phyloP scores from a whole-genome alignment of 2,797 vertebrate species.

The Oreortyx pictus region DNA sequence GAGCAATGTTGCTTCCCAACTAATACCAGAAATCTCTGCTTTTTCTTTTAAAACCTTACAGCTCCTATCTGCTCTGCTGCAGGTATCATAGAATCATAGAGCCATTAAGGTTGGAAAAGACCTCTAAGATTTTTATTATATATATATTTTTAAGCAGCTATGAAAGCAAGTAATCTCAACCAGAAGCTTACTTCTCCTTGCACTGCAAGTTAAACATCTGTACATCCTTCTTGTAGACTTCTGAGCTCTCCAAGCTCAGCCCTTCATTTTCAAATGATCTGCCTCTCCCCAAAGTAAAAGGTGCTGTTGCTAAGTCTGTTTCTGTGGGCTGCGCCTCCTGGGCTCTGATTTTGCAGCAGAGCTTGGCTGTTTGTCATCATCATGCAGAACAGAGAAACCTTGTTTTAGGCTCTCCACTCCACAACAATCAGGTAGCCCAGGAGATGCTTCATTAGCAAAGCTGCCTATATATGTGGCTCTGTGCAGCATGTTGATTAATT shows the following conservation, averaged over 20 bases:
- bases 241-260: neutral
- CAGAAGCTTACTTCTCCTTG: neutral
- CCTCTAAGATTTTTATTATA: too few relatives aligned
- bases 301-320: neutral
- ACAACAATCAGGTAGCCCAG: too few relatives aligned
- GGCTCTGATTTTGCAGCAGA: neutral
- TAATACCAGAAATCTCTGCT: neutral
- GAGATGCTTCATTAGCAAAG: neutral
- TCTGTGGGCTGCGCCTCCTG: accelerated
- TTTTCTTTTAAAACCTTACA: neutral
- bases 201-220: neutral
- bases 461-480: neutral
- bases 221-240: neutral
- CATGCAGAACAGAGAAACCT: accelerated
- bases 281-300: neutral
- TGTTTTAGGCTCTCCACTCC: neutral
- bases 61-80: neutral
- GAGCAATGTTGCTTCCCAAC: neutral
- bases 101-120: too few relatives aligned
- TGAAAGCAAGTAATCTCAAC: conserved; percentile 12
- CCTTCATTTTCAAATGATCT: neutral
- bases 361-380: neutral
- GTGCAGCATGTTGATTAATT: neutral
- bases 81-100: too few relatives aligned
- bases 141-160: neutral